Evolutionary conservation across 2,797 vertebrate species (phyloP).

Genomic region (Chaenodraco wilsoni): DNA sequence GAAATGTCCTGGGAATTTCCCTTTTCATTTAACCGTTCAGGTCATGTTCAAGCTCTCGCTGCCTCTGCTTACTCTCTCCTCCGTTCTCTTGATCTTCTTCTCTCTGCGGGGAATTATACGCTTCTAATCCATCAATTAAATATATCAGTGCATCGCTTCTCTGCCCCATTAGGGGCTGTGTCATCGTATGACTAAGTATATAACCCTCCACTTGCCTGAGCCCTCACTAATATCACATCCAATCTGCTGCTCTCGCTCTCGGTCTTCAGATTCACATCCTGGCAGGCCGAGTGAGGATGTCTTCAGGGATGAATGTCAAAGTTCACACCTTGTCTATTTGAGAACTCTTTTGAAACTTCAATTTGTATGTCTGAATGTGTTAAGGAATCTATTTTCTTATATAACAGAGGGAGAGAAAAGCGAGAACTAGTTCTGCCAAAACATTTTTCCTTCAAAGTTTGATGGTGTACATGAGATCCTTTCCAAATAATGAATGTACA

Average conservation of each 20-base stretch:
- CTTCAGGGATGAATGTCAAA: constrained; percentile 34
- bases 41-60: constrained; percentile 68
- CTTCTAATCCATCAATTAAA: constrained; percentile 85
- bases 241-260: constrained; percentile 52
- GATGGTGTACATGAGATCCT: constrained; percentile 10
- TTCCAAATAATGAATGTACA: constrained; percentile 32
- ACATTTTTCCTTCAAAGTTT: constrained; percentile 13
- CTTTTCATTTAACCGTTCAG: constrained; percentile 72
- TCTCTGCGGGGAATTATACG: constrained; percentile 73
- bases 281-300: constrained; percentile 3
- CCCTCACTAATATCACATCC: constrained; percentile 66
- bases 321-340: constrained; percentile 15
- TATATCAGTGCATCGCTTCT: constrained; percentile 79
- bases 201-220: constrained; percentile 63
- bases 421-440: constrained; percentile 12
- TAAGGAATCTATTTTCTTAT: neutral
- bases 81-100: constrained; percentile 69
- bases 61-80: constrained; percentile 55
- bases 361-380: constrained; percentile 16
- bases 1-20: constrained; percentile 70
- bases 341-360: constrained; percentile 2
- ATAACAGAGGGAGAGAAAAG: neutral
- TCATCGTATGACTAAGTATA: constrained; percentile 76
- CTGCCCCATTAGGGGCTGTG: constrained; percentile 75
- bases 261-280: constrained; percentile 33